phyloP scores from a whole-genome alignment of 2,113 vertebrate species.

The Centropus bengalensis region DNA sequence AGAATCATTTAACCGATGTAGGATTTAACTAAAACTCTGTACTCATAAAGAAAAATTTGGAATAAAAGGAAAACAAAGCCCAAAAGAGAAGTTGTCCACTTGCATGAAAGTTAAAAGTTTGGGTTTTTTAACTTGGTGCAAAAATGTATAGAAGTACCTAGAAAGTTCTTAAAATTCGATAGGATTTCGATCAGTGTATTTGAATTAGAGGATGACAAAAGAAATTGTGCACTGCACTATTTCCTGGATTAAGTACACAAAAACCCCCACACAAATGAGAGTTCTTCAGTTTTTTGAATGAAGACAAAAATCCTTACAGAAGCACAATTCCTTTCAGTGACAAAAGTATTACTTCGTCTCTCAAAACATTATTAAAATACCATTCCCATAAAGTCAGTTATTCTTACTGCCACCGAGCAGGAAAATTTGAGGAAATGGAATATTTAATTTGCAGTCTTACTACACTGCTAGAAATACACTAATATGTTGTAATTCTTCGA shows the following conservation, averaged over 20 bases:
- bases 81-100: background rate
- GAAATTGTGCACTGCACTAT: background rate
- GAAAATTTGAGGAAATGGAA: background rate
- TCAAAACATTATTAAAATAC: conserved; percentile 32
- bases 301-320: background rate
- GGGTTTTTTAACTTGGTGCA: background rate
- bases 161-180: background rate
- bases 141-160: background rate
- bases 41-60: background rate
- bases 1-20: conserved; percentile 44
- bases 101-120: background rate
- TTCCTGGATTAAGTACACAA: background rate
- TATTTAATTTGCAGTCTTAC: background rate
- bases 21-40: background rate
- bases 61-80: background rate
- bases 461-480: background rate
- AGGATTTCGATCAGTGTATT: background rate
- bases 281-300: background rate
- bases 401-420: background rate
- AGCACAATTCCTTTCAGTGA: background rate
- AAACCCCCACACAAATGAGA: background rate
- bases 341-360: conserved; percentile 12
- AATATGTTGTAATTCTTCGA: background rate
- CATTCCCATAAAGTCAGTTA: background rate
- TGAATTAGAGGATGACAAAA: background rate